These are phyloP conservation scores for Pampusana beccarii DNA, from an alignment of 2,113 vertebrate species.

Conservation along the genomic window DNA sequence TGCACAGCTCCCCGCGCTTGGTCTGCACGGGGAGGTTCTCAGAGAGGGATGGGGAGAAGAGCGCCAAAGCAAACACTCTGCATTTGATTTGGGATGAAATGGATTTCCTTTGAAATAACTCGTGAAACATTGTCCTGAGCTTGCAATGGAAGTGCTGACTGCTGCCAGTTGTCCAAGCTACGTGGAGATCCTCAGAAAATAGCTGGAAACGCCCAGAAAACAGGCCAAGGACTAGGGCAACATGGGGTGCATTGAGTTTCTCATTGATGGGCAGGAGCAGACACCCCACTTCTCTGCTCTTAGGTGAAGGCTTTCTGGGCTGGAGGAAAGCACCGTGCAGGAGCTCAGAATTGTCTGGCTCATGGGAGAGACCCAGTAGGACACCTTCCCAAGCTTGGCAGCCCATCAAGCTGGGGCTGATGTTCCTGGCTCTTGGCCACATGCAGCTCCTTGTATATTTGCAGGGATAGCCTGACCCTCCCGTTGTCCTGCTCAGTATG, in stretches of 20 bases:
- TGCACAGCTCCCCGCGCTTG: not conserved
- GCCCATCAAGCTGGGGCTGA: not conserved
- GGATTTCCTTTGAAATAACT: conserved; percentile 44
- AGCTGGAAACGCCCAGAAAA: not conserved
- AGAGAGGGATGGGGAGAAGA: not conserved
- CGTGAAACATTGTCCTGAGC: conserved; percentile 31
- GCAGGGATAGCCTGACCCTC: not conserved
- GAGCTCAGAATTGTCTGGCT: not conserved
- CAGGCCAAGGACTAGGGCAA: not conserved
- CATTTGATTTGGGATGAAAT: conserved; percentile 35
- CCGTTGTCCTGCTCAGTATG: not conserved
- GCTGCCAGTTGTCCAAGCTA: conserved; percentile 31
- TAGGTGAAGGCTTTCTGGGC: not conserved
- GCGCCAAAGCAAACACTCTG: conserved; percentile 60
- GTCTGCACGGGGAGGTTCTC: not conserved
- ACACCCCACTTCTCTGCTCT: not conserved
- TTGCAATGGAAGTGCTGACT: not conserved
- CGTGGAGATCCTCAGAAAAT: not conserved
- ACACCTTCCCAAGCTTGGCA: not conserved
- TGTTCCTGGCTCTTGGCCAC: not conserved
- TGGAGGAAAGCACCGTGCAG: not conserved
- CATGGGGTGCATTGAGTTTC: fast-evolving
- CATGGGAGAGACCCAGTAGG: not conserved
- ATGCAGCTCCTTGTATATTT: not conserved
- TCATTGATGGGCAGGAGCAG: not conserved